Percentiles rank a stretch among this genome's conserved stretches.
Conservation (phyloP, 2,888 invertebrate species). For the Seladonia tumulorum region DNA sequence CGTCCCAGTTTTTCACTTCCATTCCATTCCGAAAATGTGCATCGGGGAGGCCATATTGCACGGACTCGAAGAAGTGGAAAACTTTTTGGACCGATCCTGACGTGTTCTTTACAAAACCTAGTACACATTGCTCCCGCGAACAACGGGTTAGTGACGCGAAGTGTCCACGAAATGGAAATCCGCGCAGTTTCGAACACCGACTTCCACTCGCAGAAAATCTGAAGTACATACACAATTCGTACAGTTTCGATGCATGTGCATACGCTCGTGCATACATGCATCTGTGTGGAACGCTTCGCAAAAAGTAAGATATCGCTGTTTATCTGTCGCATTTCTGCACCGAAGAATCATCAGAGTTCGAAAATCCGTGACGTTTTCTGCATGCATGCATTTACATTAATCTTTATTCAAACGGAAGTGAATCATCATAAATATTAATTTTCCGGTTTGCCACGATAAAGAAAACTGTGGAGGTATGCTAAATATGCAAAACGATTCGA, state of each 20-base stretch:
- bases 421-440: background rate
- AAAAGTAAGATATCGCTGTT: background rate
- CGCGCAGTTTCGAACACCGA: background rate
- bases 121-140: background rate
- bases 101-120: background rate
- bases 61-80: background rate
- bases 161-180: slow-evolving; percentile 2
- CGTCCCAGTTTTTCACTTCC: background rate
- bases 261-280: background rate
- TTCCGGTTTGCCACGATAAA: background rate
- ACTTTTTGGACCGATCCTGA: slow-evolving; percentile 1
- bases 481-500: background rate
- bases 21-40: background rate
- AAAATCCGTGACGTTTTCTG: background rate
- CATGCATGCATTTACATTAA: background rate
- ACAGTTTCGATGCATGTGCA: background rate
- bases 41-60: background rate
- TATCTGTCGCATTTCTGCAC: background rate
- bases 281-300: background rate
- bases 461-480: background rate
- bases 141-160: slow-evolving; percentile 1
- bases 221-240: background rate
- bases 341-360: background rate
- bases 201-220: background rate
- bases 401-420: background rate